Conservation (phyloP, 1,140 invertebrate genomes). For the Diploscapter pachys region DNA sequence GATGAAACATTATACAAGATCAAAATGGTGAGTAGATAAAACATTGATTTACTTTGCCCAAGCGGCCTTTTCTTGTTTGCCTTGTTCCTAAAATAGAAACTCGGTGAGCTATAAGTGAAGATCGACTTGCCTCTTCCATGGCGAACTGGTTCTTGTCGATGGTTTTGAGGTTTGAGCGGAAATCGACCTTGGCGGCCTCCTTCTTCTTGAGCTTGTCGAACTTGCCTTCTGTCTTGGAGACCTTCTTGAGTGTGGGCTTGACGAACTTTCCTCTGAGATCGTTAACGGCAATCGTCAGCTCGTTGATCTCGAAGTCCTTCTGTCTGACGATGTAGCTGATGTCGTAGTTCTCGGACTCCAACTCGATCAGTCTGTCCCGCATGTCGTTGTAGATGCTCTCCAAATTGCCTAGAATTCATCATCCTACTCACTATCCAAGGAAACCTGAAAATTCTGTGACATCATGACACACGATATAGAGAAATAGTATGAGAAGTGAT, state of each 20-base stretch:
- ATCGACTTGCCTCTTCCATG: conserved; percentile 75
- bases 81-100: conserved; percentile 1
- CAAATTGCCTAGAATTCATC: conserved; percentile 74
- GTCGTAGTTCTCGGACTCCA: conserved; percentile 96
- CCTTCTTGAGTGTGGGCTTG: conserved; percentile 97
- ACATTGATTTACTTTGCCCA: conserved; percentile 40
- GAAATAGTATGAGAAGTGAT: conserved; percentile 8
- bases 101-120: not conserved
- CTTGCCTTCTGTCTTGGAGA: conserved; percentile 99
- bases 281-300: conserved; percentile 98
- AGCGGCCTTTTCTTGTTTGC: conserved; percentile 38
- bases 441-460: too few relatives aligned
- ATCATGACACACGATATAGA: conserved; percentile 16
- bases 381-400: conserved; percentile 89
- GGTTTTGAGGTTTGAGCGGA: conserved; percentile 96
- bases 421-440: not conserved
- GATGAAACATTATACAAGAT: conserved; percentile 7
- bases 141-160: conserved; percentile 99
- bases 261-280: conserved; percentile 99
- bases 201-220: conserved; percentile 90
- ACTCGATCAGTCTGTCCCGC: conserved; percentile 79
- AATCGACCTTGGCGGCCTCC: conserved; percentile 91
- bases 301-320: conserved; percentile 94
- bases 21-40: conserved; percentile 9
- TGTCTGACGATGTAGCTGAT: conserved; percentile 67